phyloP scores from a whole-genome alignment of 1,140 invertebrate species.

The Apolygus lucorum region DNA sequence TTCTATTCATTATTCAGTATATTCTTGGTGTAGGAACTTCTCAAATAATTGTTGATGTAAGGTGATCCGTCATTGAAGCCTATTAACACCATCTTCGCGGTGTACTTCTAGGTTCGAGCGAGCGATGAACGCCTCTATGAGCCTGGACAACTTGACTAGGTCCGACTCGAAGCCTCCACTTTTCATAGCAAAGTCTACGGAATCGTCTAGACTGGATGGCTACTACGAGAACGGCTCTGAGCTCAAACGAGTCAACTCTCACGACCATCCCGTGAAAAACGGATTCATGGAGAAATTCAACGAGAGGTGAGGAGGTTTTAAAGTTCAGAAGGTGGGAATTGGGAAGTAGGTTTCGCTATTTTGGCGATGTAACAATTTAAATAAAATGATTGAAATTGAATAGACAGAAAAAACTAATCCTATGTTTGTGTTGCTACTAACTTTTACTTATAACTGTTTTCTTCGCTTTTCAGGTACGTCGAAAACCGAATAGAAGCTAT shows the following conservation, averaged over 20 bases:
- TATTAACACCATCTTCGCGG: too few species aligned
- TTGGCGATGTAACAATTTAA: too few species aligned
- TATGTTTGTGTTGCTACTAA: too few species aligned
- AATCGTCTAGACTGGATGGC: neutral
- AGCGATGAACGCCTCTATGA: conserved; percentile 26
- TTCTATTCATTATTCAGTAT: too few species aligned
- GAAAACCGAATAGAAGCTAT: conserved; percentile 25
- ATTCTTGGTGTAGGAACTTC: too few species aligned
- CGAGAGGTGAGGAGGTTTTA: too few species aligned
- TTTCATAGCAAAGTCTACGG: conserved; percentile 5
- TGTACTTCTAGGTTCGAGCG: conserved; percentile 23
- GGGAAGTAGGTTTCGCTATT: too few species aligned
- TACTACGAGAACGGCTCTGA: conserved; percentile 25
- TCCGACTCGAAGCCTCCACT: conserved; percentile 6
- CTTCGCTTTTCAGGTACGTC: conserved; percentile 19
- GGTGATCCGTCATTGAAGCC: too few species aligned
- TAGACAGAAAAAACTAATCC: too few species aligned
- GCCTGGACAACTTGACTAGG: conserved; percentile 24
- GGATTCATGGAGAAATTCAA: conserved; percentile 26
- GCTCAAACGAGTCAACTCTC: conserved; percentile 11
- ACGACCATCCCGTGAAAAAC: conserved; percentile 7
- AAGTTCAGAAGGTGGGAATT: too few species aligned
- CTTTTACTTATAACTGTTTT: too few species aligned
- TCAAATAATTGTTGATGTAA: too few species aligned
- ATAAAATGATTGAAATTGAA: neutral